phyloP scores from a whole-genome alignment of 2,797 vertebrate species.

The Alca torda region DNA sequence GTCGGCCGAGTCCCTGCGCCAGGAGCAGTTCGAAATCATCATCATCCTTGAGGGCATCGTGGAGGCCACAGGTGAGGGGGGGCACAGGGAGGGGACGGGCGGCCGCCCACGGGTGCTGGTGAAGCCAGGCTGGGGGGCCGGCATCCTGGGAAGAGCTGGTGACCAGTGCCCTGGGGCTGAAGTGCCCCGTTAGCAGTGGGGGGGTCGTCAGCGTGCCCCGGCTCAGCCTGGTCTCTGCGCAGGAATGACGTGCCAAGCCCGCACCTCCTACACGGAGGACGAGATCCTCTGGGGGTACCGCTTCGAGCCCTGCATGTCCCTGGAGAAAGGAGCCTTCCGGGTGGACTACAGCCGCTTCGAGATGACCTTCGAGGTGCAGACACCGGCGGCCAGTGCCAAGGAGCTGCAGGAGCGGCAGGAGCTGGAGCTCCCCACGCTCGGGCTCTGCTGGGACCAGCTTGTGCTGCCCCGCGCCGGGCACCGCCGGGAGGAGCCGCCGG shows the following conservation, averaged over 20 bases:
- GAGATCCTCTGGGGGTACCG: conserved; percentile 86
- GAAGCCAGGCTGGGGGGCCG: not conserved
- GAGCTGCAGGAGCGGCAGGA: conserved; percentile 62
- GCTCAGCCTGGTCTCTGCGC: not conserved
- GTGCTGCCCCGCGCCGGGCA: not conserved
- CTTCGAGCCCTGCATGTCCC: conserved; percentile 84
- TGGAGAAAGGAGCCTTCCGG: conserved; percentile 83
- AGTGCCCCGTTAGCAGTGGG: fast-evolving
- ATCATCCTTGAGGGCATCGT: conserved; percentile 86
- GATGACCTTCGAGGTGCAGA: conserved; percentile 85
- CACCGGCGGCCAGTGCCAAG: conserved; percentile 74
- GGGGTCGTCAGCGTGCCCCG: fast-evolving
- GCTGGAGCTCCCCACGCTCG: conserved; percentile 31
- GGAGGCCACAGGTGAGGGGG: conserved; percentile 80
- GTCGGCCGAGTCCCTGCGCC: conserved; percentile 70
- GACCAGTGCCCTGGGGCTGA: not conserved
- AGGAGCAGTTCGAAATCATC: conserved; percentile 83
- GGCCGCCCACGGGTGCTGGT: not conserved
- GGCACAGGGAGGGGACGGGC: not conserved
- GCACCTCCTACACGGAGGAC: conserved; percentile 82
- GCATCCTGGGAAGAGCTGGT: not conserved
- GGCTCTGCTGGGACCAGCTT: conserved; percentile 62
- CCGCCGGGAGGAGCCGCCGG: fast-evolving
- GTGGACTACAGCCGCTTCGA: conserved; percentile 84
- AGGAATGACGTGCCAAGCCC: conserved; percentile 89